Evolutionary conservation across 2,888 invertebrate genomes (phyloP).

Genomic region (Ecliptopera silaceata): DNA sequence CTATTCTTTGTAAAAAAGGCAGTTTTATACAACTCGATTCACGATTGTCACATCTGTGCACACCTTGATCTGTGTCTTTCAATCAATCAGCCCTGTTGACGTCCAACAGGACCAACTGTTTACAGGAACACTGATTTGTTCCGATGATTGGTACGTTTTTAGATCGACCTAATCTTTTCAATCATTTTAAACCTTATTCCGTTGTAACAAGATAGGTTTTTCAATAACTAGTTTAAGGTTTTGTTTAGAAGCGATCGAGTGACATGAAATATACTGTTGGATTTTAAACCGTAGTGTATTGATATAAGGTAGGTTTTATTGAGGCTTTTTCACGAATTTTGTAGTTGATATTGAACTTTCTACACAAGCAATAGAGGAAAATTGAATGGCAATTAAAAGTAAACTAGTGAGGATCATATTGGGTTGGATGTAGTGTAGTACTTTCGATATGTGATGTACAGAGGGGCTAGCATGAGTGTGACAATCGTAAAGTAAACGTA

Average conservation of each 20-base stretch:
- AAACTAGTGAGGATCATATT: background rate
- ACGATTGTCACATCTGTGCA: slow-evolving; percentile 17
- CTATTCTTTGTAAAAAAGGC: background rate
- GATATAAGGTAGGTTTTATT: slow-evolving; percentile 1
- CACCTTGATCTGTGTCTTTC: slow-evolving; percentile 33
- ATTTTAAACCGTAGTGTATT: slow-evolving; percentile 10
- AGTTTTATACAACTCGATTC: background rate
- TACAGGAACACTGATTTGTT: slow-evolving; percentile 41
- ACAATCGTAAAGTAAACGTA: too few relatives aligned
- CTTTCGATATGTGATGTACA: too few relatives aligned
- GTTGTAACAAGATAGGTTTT: background rate
- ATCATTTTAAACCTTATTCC: background rate
- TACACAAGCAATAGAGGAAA: slow-evolving; percentile 2
- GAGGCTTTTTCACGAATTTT: background rate
- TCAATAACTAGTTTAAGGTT: background rate
- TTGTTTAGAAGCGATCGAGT: slow-evolving; percentile 7
- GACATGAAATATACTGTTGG: background rate
- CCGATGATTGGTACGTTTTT: slow-evolving; percentile 37
- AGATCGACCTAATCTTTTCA: slow-evolving; percentile 2
- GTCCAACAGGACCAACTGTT: slow-evolving; percentile 32
- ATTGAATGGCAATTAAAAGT: slow-evolving; percentile 9
- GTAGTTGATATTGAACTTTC: slow-evolving; percentile 5
- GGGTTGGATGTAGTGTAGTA: too few relatives aligned
- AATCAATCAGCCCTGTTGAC: slow-evolving; percentile 56
- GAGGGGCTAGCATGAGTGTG: too few relatives aligned